These are phyloP conservation scores for Tetrax tetrax DNA, from an alignment of 2,113 vertebrate genomes.

Conservation along the genomic window DNA sequence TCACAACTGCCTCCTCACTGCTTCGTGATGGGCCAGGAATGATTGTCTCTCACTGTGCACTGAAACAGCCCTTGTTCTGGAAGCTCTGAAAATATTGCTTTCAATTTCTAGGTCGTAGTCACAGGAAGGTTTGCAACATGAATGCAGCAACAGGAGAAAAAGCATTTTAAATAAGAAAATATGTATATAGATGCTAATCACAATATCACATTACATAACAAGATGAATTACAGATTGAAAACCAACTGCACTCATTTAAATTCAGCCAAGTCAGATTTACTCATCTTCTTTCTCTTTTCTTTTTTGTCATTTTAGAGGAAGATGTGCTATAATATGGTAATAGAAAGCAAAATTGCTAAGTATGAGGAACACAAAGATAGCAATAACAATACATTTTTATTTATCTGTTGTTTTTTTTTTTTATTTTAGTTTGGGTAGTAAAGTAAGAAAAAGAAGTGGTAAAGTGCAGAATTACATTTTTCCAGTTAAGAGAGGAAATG, in stretches of 20 bases:
- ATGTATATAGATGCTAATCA: neutral
- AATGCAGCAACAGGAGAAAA: neutral
- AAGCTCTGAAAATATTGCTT: neutral
- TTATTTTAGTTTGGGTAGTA: neutral
- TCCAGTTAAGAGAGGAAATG: neutral
- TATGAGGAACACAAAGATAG: neutral
- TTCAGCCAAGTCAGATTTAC: neutral
- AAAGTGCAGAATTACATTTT: neutral
- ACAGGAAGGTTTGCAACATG: neutral
- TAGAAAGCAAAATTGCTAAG: neutral
- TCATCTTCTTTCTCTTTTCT: neutral
- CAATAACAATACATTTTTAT: neutral
- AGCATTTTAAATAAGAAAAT: neutral
- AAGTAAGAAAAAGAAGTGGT: neutral
- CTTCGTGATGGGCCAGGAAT: neutral
- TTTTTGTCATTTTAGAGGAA: neutral
- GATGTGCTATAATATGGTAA: neutral
- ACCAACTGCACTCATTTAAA: neutral
- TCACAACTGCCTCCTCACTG: neutral
- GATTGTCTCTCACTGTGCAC: neutral
- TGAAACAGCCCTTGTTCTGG: neutral
- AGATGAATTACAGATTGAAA: neutral
- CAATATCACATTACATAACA: neutral
- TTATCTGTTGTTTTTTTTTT: neutral
- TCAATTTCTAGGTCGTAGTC: neutral